Evolutionary conservation across 1,140 invertebrate genomes (phyloP).

Genomic region (Panagrolaimus sp.): DNA sequence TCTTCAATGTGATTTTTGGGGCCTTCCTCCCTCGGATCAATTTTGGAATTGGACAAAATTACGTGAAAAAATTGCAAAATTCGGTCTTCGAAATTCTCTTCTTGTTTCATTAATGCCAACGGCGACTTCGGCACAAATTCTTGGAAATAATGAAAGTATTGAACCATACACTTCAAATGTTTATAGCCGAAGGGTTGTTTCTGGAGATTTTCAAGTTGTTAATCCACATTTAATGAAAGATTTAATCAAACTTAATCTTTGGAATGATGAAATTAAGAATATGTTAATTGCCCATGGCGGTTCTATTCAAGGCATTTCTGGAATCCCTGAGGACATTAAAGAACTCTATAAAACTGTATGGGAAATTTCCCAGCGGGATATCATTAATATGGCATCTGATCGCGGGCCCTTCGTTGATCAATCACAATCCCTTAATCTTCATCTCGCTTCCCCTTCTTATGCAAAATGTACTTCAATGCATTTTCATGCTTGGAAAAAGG

Average conservation of each 20-base stretch:
- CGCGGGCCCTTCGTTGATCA: slow-evolving; percentile 94
- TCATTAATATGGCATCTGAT: slow-evolving; percentile 86
- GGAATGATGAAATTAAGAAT: slow-evolving; percentile 91
- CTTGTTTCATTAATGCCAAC: slow-evolving; percentile 94
- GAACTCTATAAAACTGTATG: slow-evolving; percentile 84
- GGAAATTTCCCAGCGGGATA: slow-evolving; percentile 87
- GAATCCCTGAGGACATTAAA: slow-evolving; percentile 70
- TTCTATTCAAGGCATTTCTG: slow-evolving; percentile 81
- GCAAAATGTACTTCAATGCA: slow-evolving; percentile 93
- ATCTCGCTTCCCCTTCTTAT: slow-evolving; percentile 85
- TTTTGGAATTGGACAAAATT: slow-evolving; percentile 79
- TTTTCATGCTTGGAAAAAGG: slow-evolving; percentile 91
- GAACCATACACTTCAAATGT: slow-evolving; percentile 96
- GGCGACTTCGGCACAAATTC: slow-evolving; percentile 91
- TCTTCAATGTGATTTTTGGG: slow-evolving; percentile 87
- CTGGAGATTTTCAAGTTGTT: slow-evolving; percentile 71
- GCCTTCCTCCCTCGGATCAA: slow-evolving; percentile 74
- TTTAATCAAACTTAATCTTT: slow-evolving; percentile 78
- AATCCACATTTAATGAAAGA: slow-evolving; percentile 90
- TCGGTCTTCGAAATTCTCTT: slow-evolving; percentile 86
- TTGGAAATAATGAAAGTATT: slow-evolving; percentile 94
- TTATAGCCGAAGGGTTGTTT: slow-evolving; percentile 82
- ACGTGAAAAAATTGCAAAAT: slow-evolving; percentile 76
- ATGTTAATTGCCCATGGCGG: slow-evolving; percentile 81
- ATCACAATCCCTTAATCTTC: slow-evolving; percentile 90